Evolutionary conservation across 1,140 invertebrate genomes (phyloP).

Genomic region (Coboldia fuscipes): DNA sequence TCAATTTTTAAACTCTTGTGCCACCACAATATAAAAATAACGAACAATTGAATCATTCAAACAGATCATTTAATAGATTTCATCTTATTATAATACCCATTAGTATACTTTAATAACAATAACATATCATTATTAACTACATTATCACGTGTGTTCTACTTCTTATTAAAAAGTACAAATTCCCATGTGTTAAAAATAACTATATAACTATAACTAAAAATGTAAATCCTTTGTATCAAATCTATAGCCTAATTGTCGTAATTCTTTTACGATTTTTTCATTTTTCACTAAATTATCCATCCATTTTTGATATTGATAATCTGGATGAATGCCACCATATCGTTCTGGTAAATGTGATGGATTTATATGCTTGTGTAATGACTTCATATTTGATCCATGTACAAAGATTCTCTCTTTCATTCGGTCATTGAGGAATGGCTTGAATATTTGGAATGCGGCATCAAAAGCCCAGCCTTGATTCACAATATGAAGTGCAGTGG

Average conservation of each 20-base stretch:
- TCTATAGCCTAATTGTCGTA: slow-evolving; percentile 35
- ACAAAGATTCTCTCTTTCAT: slow-evolving; percentile 52
- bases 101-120: too few species aligned
- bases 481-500: slow-evolving; percentile 50
- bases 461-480: slow-evolving; percentile 63
- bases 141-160: too few species aligned
- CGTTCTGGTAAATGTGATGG: slow-evolving; percentile 44
- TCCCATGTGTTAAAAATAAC: background rate
- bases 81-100: too few species aligned
- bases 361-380: slow-evolving; percentile 48
- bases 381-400: slow-evolving; percentile 50
- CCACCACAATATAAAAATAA: too few species aligned
- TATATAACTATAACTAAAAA: background rate
- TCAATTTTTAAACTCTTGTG: too few species aligned
- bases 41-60: too few species aligned
- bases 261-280: slow-evolving; percentile 34
- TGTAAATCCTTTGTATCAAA: slow-evolving; percentile 9
- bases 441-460: slow-evolving; percentile 52
- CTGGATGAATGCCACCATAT: slow-evolving; percentile 45
- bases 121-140: too few species aligned
- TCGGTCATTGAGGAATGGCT: slow-evolving; percentile 40
- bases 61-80: too few species aligned
- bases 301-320: slow-evolving; percentile 51
- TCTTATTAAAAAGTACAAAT: background rate
- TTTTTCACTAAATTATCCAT: slow-evolving; percentile 34